phyloP scores from a whole-genome alignment of 2,113 vertebrate species.

The Lamprotornis superbus region DNA sequence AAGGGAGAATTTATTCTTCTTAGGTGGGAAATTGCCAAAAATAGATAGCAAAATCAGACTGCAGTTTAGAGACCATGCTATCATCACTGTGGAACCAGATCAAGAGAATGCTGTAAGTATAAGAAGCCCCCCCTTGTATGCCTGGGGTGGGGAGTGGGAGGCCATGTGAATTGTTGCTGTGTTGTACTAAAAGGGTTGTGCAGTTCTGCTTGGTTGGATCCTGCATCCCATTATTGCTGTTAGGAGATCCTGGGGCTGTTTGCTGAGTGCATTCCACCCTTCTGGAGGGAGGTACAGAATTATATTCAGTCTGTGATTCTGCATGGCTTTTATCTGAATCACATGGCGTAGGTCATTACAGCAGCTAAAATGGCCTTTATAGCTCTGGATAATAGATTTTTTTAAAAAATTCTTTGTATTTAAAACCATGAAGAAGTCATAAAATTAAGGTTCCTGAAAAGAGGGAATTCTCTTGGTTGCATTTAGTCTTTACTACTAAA shows the following conservation, averaged over 20 bases:
- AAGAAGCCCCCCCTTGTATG: background rate
- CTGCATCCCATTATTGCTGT: background rate
- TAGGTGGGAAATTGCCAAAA: slow-evolving; percentile 78
- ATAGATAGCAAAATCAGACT: slow-evolving; percentile 79
- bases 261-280: background rate
- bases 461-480: background rate
- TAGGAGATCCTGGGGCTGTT: background rate
- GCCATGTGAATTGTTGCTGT: background rate
- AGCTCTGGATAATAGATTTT: background rate
- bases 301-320: background rate
- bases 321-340: background rate
- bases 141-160: background rate
- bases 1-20: background rate
- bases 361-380: background rate
- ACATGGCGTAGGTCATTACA: background rate
- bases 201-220: background rate
- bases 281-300: background rate
- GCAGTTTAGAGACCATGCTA: slow-evolving; percentile 77
- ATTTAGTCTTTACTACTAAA: background rate
- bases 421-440: background rate
- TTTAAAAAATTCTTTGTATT: background rate
- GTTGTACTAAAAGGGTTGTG: background rate
- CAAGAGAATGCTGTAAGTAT: slow-evolving; percentile 77
- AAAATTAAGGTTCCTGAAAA: background rate
- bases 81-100: slow-evolving; percentile 80